Evolutionary conservation across 1,140 invertebrate genomes (phyloP).

Genomic region (Chionoecetes opilio): DNA sequence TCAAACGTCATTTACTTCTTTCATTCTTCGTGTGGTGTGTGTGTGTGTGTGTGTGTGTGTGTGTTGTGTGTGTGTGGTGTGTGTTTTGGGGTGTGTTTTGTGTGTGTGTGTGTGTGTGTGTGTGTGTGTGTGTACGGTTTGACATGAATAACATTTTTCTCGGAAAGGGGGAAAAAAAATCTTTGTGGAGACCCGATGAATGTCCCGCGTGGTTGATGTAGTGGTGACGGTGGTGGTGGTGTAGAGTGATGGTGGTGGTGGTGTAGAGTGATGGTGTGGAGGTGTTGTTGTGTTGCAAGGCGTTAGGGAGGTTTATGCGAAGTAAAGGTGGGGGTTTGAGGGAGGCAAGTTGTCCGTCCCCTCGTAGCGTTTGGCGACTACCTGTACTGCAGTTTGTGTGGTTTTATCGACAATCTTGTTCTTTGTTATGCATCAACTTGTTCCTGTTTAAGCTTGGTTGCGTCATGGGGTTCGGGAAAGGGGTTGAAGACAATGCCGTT

Average conservation of each 20-base stretch:
- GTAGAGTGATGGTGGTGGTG: no score
- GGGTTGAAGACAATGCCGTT: background rate
- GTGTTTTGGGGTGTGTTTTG: no score
- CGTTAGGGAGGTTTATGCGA: background rate
- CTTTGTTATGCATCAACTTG: background rate
- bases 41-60: slow-evolving; percentile 7
- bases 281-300: background rate
- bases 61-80: background rate
- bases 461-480: background rate
- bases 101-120: background rate
- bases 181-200: background rate
- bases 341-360: no score
- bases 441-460: slow-evolving; percentile 14
- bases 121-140: background rate
- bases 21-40: background rate
- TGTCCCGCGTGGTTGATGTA: background rate
- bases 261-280: background rate
- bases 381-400: background rate
- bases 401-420: background rate
- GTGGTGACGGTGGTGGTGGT: background rate
- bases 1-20: background rate
- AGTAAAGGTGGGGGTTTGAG: no score
- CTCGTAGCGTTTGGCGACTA: no score
- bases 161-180: background rate
- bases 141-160: slow-evolving; percentile 4